Evolutionary conservation across 2,113 vertebrate genomes (phyloP).

Genomic region (Oenanthe oenanthe): DNA sequence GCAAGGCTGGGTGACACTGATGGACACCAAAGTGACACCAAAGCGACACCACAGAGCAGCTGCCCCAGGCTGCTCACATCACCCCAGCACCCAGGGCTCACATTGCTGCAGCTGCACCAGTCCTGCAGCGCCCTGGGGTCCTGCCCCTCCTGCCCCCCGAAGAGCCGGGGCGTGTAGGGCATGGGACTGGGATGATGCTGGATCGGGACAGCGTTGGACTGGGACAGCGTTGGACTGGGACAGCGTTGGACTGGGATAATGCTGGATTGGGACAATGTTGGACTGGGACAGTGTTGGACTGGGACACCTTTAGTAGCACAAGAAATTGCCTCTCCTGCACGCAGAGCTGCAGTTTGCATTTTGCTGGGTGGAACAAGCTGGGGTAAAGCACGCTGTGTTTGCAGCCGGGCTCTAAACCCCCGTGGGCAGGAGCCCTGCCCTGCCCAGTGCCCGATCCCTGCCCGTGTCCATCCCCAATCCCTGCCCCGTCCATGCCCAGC

Average conservation of each 20-base stretch:
- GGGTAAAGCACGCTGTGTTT: no score
- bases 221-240: neutral
- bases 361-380: no score
- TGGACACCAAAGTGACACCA: no score
- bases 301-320: accelerated
- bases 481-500: no score
- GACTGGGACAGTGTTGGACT: no score
- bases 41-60: neutral
- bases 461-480: no score
- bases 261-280: no score
- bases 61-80: neutral
- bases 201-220: no score
- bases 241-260: neutral
- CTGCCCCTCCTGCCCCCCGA: accelerated
- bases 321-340: neutral
- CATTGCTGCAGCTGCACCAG: accelerated
- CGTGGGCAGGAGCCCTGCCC: no score
- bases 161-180: accelerated
- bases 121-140: accelerated
- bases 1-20: accelerated
- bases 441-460: no score
- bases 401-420: no score
- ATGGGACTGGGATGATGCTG: no score
- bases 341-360: neutral
- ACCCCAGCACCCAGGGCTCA: neutral